Evolutionary conservation across 2,113 vertebrate species (phyloP).

Genomic region (Elephantulus edwardii): DNA sequence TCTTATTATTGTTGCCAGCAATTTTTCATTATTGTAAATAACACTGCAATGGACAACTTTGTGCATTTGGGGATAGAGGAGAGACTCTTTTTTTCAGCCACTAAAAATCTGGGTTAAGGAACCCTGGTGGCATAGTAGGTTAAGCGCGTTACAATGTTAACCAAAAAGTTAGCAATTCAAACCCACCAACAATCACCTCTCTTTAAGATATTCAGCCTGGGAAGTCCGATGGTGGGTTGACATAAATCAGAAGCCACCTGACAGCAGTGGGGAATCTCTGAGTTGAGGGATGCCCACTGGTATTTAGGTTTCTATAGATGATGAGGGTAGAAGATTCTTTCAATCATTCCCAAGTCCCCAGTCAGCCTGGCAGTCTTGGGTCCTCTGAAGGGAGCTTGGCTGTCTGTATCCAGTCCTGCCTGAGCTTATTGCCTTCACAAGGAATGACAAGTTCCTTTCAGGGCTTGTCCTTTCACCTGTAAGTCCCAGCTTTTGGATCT

Average conservation of each 20-base stretch:
- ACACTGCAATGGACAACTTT: background rate
- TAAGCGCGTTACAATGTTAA: too few species aligned
- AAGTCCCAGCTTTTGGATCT: background rate
- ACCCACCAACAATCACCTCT: too few species aligned
- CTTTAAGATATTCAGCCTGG: too few species aligned
- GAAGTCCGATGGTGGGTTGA: too few species aligned
- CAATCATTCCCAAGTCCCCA: background rate
- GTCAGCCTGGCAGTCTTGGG: background rate
- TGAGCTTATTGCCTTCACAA: background rate
- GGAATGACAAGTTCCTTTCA: background rate
- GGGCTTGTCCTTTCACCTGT: background rate
- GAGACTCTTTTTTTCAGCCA: background rate
- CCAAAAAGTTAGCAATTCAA: too few species aligned
- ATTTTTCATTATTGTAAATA: background rate
- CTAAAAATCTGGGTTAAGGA: too few species aligned
- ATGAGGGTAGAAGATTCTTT: background rate
- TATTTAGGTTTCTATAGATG: constrained; percentile 15
- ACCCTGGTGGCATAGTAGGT: too few species aligned
- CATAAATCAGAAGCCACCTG: too few species aligned
- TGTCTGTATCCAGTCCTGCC: background rate
- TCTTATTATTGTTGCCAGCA: background rate
- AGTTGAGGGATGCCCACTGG: background rate
- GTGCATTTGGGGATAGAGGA: background rate
- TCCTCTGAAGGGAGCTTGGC: background rate
- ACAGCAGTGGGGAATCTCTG: too few species aligned